Conservation (phyloP, 2,888 invertebrate species). For the Agriotes lineatus region DNA sequence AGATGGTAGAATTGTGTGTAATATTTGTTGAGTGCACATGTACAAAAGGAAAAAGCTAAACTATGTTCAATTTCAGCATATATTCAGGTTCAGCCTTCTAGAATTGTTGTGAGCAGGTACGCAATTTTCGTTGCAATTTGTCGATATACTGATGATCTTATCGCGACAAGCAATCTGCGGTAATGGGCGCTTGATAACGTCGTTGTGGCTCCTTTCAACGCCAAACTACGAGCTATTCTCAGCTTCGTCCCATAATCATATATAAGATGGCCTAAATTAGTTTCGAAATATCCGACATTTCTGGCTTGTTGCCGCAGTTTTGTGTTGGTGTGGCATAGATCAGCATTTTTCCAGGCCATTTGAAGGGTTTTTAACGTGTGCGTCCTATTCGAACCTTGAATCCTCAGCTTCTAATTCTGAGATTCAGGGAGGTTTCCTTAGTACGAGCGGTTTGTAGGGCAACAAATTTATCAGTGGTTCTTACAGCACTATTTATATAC, state of each 20-base stretch:
- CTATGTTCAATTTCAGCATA: too few relatives aligned
- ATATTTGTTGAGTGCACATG: too few relatives aligned
- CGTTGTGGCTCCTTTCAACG: slow-evolving; percentile 24
- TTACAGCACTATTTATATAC: slow-evolving; percentile 24
- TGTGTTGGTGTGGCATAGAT: too few relatives aligned
- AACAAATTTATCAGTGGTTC: slow-evolving; percentile 20
- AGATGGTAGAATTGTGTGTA: too few relatives aligned
- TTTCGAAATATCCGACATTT: slow-evolving; percentile 7
- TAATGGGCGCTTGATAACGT: slow-evolving; percentile 37
- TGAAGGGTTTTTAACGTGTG: too few relatives aligned
- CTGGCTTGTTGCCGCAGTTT: neutral
- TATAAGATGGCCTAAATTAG: slow-evolving; percentile 22
- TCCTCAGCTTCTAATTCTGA: too few relatives aligned
- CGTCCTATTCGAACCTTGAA: too few relatives aligned
- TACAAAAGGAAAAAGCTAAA: too few relatives aligned
- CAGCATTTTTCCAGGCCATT: too few relatives aligned
- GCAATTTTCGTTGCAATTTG: too few relatives aligned
- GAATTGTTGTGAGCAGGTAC: too few relatives aligned
- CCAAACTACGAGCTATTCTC: slow-evolving; percentile 18
- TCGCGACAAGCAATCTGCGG: slow-evolving; percentile 36
- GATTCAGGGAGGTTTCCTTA: neutral
- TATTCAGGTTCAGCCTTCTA: too few relatives aligned
- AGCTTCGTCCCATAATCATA: slow-evolving; percentile 15
- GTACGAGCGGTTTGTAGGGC: neutral
- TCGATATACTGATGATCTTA: slow-evolving; percentile 37